Evolutionary conservation across 2,888 invertebrate genomes (phyloP).

Genomic region (Neoaliturus tenellus): DNA sequence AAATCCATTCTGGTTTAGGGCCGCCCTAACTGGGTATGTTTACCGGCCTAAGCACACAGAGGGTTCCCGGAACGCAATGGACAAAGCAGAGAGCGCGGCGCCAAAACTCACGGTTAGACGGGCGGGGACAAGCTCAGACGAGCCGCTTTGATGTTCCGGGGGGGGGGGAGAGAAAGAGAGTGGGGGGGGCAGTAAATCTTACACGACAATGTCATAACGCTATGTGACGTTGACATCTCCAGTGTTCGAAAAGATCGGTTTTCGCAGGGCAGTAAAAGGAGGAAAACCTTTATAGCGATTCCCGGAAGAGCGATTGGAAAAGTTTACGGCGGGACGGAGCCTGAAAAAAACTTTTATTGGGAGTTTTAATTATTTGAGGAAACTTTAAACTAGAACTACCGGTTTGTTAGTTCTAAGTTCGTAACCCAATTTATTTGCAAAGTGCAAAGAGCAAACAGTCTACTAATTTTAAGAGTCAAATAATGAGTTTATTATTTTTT

Average conservation of each 20-base stretch:
- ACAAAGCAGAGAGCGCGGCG: slow-evolving; percentile 10
- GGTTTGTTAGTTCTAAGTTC: no score
- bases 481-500: no score
- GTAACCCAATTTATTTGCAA: no score
- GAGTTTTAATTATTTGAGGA: no score
- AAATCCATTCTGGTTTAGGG: not conserved
- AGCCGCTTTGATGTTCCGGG: slow-evolving; percentile 7
- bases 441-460: no score
- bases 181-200: slow-evolving; percentile 24
- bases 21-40: not conserved
- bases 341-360: no score
- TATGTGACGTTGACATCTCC: not conserved
- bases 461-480: no score
- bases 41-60: slow-evolving; percentile 36
- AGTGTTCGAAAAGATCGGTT: not conserved
- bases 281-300: not conserved
- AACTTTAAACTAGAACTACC: no score
- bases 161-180: no score
- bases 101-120: not conserved
- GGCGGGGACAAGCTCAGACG: not conserved
- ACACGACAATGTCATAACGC: not conserved
- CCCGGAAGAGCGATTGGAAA: no score
- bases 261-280: not conserved
- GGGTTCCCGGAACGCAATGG: slow-evolving; percentile 27
- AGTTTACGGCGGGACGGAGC: no score